phyloP scores from a whole-genome alignment of 2,888 invertebrate species.

The Tortricodes alternella region DNA sequence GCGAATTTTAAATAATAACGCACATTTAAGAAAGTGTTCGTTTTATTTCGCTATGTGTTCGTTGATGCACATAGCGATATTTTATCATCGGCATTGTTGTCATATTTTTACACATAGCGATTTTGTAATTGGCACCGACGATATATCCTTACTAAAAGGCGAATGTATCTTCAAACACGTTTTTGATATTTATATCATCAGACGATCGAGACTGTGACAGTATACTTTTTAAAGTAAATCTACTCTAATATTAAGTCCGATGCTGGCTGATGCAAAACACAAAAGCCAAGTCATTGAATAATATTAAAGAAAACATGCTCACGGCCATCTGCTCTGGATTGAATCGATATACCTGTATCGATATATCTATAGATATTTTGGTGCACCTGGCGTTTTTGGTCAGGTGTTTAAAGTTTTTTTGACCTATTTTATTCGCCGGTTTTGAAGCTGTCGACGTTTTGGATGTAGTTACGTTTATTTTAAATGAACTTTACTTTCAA shows the following conservation, averaged over 20 bases:
- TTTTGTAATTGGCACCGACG: too few species aligned
- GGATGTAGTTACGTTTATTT: not conserved
- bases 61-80: too few species aligned
- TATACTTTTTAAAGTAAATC: not conserved
- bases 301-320: conserved; percentile 23
- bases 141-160: too few species aligned
- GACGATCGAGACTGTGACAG: not conserved
- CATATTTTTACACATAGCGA: too few species aligned
- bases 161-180: too few species aligned
- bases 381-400: conserved; percentile 64
- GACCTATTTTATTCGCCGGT: not conserved
- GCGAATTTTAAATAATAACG: too few species aligned
- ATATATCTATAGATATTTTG: conserved; percentile 35
- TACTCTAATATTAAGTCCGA: not conserved
- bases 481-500: not conserved
- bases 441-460: conserved; percentile 47
- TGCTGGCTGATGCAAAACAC: not conserved
- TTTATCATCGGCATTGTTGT: too few species aligned
- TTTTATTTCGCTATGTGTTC: too few species aligned
- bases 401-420: conserved; percentile 48
- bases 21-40: too few species aligned
- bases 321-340: conserved; percentile 36
- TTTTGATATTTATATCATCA: too few species aligned
- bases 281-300: conserved; percentile 5
- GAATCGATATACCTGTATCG: not conserved